Evolutionary conservation across 2,797 vertebrate species (phyloP), one percentile per base, ranked within the genome.

Genomic region (Gambusia yucatana): DNA sequence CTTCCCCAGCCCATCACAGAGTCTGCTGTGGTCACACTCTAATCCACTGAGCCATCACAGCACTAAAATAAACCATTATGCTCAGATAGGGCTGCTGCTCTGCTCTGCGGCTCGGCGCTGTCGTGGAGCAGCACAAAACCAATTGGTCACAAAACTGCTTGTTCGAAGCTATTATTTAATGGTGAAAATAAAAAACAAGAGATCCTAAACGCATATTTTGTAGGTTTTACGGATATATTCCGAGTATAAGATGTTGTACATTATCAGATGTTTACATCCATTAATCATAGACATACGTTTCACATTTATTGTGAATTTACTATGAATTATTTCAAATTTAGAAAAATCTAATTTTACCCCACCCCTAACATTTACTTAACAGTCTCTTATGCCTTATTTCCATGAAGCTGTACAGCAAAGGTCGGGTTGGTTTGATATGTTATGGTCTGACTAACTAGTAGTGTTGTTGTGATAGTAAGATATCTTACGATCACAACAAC

Each of bases 31-130:
- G 91, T 90, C 90, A 88, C 88, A 86, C 88, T 91, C 85, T 92
- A 91, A 92, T 92, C 92, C 92, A 89, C 92, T 88, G 89, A 91
- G 83, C 88, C 86, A 87, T 91, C 90, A 67, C 87, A 80, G 87
- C 90, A 82, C 89, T 87, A 88, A 91, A 93, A 93, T 91, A 88
- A 91, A 90, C 84, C 90, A 88, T 88, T 88, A 79, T 78, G 50
- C 78, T 84, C 72, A 71, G 85, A 91, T 83, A 73, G 86, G 50
- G 69, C 73, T 81, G 83, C 81, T 36, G 75, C 82, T 75, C 61
- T 70, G 72, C 78, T 79, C 78, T 79, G 78, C 30, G 47, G 72
- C 78, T 70, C 78, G 39, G 50, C 14, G 70, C 61, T 48, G 76
- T 61, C 77, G n/a, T n/a, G 70, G 78, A 78, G 71, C 85, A 41